phyloP scores from a whole-genome alignment of 1,140 invertebrate genomes.

The Zaprionus davidi region DNA sequence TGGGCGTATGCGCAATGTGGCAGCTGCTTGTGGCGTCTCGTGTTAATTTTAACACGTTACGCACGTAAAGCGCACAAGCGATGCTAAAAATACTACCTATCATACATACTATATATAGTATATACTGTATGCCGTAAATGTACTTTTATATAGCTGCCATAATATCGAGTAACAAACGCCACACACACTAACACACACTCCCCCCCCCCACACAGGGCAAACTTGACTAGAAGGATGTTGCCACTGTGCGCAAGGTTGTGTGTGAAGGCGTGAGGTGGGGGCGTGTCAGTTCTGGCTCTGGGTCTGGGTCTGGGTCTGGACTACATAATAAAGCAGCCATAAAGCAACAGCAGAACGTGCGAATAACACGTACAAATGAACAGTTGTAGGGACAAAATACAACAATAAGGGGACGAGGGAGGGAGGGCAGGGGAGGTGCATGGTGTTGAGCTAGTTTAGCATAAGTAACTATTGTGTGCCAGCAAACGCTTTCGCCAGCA shows the following conservation, averaged over 20 bases:
- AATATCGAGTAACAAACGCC: constrained; percentile 76
- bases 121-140: constrained; percentile 40
- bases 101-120: constrained; percentile 43
- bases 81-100: constrained; percentile 79
- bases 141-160: constrained; percentile 77
- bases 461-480: constrained; percentile 51
- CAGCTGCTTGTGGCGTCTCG: constrained; percentile 44
- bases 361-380: constrained; percentile 78
- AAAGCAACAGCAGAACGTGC: constrained; percentile 73
- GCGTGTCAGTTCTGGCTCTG: constrained; percentile 22
- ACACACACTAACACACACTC: constrained; percentile 24
- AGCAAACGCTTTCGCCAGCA: neutral
- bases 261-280: neutral
- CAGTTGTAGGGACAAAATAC: constrained; percentile 46
- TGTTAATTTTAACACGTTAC: constrained; percentile 82
- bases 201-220: constrained; percentile 14
- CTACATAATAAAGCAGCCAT: constrained; percentile 79
- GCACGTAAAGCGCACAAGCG: constrained; percentile 65
- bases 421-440: neutral
- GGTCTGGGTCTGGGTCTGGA: constrained; percentile 35
- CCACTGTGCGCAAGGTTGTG: neutral
- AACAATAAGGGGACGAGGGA: neutral
- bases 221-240: constrained; percentile 37
- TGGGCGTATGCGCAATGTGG: constrained; percentile 67
- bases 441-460: constrained; percentile 18